phyloP scores from a whole-genome alignment of 2,888 invertebrate species.

The Drosophila nr. fundita region DNA sequence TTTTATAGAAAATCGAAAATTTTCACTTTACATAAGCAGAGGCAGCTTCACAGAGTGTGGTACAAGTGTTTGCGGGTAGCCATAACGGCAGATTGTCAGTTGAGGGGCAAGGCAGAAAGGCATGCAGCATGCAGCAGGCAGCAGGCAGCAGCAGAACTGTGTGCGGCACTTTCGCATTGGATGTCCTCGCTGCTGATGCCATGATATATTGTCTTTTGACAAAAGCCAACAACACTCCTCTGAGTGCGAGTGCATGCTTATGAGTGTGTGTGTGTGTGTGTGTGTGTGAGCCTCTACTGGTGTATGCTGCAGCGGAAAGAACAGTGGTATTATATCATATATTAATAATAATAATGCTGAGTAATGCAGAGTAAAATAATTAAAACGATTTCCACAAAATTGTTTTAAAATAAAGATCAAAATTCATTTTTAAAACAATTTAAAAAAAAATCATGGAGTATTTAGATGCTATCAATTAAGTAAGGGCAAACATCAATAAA shows the following conservation, averaged over 20 bases:
- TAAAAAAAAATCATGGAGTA: background rate
- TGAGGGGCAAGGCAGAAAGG: background rate
- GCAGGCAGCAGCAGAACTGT: background rate
- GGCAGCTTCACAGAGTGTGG: constrained; percentile 52
- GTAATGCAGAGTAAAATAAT: no score
- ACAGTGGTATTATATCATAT: constrained; percentile 44
- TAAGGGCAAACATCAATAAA: background rate
- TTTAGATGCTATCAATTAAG: background rate
- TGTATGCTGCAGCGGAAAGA: constrained; percentile 20
- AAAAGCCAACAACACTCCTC: constrained; percentile 73
- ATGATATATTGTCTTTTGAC: constrained; percentile 80
- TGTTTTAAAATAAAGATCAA: background rate
- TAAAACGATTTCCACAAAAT: background rate
- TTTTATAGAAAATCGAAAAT: constrained; percentile 74
- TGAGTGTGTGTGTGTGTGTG: constrained; percentile 17
- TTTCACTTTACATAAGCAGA: constrained; percentile 75
- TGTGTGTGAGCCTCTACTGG: constrained; percentile 1
- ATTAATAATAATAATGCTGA: no score
- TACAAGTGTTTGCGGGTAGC: constrained; percentile 75
- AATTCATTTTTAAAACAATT: background rate
- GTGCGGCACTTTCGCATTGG: constrained; percentile 56
- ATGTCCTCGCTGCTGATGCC: constrained; percentile 65
- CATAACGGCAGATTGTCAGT: constrained; percentile 40
- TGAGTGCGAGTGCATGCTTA: constrained; percentile 29
- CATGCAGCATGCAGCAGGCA: constrained; percentile 10